phyloP scores from a whole-genome alignment of 2,113 vertebrate species.

The cattle (Bos taurus) region DNA sequence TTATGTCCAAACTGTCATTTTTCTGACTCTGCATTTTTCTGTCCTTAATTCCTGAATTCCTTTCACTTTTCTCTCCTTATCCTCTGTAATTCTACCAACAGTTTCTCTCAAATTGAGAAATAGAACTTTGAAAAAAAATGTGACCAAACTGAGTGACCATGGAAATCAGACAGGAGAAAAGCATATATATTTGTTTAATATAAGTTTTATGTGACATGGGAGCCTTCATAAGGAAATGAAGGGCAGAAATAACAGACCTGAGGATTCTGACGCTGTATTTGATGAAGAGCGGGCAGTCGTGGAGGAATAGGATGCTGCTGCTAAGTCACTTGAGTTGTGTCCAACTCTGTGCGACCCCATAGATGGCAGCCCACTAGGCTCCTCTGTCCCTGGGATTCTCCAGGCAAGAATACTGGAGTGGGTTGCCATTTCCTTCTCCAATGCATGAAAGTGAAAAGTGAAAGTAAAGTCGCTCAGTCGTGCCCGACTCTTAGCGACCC shows the following conservation, averaged over 20 bases:
- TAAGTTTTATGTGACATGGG: neutral
- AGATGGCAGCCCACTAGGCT: too few relatives aligned
- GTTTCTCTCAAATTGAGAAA: neutral
- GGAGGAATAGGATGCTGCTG: neutral
- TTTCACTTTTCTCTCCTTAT: neutral
- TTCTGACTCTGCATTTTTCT: neutral
- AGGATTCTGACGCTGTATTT: neutral
- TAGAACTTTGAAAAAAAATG: neutral
- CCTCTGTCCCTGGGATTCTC: too few relatives aligned
- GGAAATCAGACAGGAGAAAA: neutral
- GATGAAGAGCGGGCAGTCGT: neutral
- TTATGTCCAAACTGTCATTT: neutral
- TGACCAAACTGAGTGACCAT: neutral
- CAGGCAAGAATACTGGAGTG: too few relatives aligned
- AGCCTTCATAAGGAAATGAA: neutral
- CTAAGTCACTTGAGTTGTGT: too few relatives aligned
- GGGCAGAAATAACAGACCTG: neutral
- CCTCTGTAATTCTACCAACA: neutral
- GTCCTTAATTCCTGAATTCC: neutral
- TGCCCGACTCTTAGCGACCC: too few relatives aligned
- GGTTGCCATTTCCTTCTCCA: too few relatives aligned
- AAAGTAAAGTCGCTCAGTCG: too few relatives aligned
- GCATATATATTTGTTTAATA: neutral
- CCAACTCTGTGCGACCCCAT: too few relatives aligned
- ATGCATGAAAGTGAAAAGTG: too few relatives aligned